Evolutionary conservation across 1,140 invertebrate species (phyloP).

Genomic region (Bilobella aurantiaca): DNA sequence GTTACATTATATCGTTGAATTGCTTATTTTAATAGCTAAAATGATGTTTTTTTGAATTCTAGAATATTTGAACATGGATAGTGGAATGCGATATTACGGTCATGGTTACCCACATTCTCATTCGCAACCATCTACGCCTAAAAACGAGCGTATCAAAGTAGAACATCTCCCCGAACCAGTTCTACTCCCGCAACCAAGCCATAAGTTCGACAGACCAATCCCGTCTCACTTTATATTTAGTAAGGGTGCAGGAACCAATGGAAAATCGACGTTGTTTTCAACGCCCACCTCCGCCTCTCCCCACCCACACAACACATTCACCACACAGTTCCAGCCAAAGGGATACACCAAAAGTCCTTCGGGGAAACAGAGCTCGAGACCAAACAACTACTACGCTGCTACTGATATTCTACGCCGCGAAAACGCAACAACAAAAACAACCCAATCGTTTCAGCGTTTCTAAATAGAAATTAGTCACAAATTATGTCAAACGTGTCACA

Average conservation of each 20-base stretch:
- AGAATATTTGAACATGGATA: neutral
- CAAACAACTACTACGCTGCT: neutral
- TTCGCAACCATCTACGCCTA: neutral
- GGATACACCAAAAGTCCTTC: neutral
- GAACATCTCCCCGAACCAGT: neutral
- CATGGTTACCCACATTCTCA: neutral
- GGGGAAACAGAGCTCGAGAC: neutral
- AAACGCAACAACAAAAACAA: too few relatives aligned
- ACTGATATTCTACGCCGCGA: neutral
- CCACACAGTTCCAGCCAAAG: too few relatives aligned
- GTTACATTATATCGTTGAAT: neutral
- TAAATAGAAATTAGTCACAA: too few relatives aligned
- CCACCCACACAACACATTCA: neutral
- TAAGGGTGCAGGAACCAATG: neutral
- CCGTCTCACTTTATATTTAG: neutral
- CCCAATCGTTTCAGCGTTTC: too few relatives aligned
- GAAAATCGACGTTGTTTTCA: neutral
- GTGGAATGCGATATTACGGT: neutral
- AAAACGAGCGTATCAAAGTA: neutral
- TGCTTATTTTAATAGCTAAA: neutral
- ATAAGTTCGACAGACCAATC: neutral
- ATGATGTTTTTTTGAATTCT: neutral
- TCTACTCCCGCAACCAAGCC: neutral
- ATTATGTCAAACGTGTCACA: too few relatives aligned
- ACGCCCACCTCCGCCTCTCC: neutral